Base-by-base conservation (phyloP, 2,113 vertebrate genomes). In the Eublepharis macularius region DNA sequence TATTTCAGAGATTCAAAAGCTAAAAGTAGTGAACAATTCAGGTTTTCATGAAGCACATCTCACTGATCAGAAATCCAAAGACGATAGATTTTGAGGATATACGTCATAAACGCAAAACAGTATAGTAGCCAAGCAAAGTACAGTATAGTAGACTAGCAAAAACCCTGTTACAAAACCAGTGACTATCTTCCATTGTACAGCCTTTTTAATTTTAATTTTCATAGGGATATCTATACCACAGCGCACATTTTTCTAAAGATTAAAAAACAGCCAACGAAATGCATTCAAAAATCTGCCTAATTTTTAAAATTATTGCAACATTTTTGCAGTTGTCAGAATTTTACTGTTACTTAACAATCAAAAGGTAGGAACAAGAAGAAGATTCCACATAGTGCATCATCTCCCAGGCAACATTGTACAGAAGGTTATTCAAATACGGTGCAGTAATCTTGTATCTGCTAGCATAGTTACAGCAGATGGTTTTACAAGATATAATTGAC, bases 311-410 rank as follows among this genome's bases (percentile, higher is more conserved):
- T 72, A n/a, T 41, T 77, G 6, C 14, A 78, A 69, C 83, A 39
- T 83, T 83, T 90, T 68, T 86, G n/a, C 13, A 81, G 82, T 90
- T 86, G 1, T 10, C 76, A 63, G 29, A 84, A 63, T 43, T 80
- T 51, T 43, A 83, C 72, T 84, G 74, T n/a, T 63, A 6, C 6
- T n/a, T 63, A 26, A 63, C 0, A 36, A n/a, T 76, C 79, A 68
- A 6, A 41, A 85, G n/a, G 54, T 12, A 49, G 34, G 29, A 34
- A 76, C 79, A 24, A 39, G 57, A 82, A 14, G 77, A 11, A 8
- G 17, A 75, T 39, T 43, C 68, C 70, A 21, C 2, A 29, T 68
- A 77, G 5, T 6, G 1, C 45, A 74, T 26, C 81, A 75, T 78
- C 86, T 83, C 43, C 16, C 17, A 80, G 16, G 39, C 84, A 90